These are phyloP conservation scores for Marmota flaviventris DNA, from an alignment of 2,113 vertebrate species.

Conservation along the genomic window DNA sequence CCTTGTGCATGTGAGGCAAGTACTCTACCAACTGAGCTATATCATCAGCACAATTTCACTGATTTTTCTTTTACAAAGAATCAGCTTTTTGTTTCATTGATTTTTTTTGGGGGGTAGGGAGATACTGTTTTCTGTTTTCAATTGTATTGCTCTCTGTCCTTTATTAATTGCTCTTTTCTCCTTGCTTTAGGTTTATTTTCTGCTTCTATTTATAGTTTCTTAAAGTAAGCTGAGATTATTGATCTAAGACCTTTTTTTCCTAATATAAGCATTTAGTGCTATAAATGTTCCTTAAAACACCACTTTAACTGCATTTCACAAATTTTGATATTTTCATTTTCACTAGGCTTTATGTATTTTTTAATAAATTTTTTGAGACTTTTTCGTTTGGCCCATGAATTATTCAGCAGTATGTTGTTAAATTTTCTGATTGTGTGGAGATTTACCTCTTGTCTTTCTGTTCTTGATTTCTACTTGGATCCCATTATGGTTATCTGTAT, in stretches of 20 bases:
- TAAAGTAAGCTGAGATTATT: slow-evolving; percentile 7
- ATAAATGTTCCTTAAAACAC: not conserved
- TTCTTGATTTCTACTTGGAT: slow-evolving; percentile 21
- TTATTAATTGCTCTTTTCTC: not conserved
- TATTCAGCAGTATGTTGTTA: not conserved
- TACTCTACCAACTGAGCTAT: too few relatives aligned
- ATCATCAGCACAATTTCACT: too few relatives aligned
- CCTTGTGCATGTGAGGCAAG: too few relatives aligned
- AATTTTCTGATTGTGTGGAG: not conserved
- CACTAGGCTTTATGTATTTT: not conserved
- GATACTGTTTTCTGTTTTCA: not conserved
- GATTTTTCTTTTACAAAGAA: not conserved
- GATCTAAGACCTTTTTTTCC: not conserved
- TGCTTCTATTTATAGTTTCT: slow-evolving; percentile 46
- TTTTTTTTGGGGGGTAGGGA: not conserved
- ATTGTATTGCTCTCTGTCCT: not conserved
- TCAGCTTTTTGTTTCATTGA: slow-evolving; percentile 39
- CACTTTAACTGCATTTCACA: not conserved
- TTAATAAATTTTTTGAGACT: not conserved
- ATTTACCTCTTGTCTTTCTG: not conserved
- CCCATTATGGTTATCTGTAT: not conserved
- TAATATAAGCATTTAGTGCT: not conserved
- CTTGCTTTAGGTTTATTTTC: slow-evolving; percentile 12
- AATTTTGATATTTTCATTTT: slow-evolving; percentile 39
- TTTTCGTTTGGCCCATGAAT: not conserved